phyloP scores from a whole-genome alignment of 2,113 vertebrate species.

The Paramisgurnus dabryanus region DNA sequence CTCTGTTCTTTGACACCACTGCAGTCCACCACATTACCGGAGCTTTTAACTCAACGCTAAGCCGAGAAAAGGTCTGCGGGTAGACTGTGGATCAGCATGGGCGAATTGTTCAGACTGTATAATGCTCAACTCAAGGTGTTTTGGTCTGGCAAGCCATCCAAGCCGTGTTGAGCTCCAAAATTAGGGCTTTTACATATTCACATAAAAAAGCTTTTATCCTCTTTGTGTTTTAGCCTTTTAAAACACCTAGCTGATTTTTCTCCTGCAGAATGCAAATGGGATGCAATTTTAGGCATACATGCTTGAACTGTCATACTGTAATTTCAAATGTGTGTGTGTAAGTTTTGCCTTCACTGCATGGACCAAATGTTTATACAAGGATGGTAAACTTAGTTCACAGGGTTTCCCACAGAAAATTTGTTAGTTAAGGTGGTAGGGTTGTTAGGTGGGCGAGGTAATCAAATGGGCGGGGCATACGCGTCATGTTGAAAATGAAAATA shows the following conservation, averaged over 20 bases:
- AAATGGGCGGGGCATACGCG: too few species aligned
- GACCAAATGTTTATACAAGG: too few species aligned
- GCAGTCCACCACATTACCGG: slow-evolving; percentile 56
- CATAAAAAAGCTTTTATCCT: slow-evolving; percentile 5
- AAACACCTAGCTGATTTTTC: background rate
- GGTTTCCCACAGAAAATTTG: too few species aligned
- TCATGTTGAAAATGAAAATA: too few species aligned
- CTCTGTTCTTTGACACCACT: slow-evolving; percentile 56
- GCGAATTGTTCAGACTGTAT: background rate
- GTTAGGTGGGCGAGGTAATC: too few species aligned
- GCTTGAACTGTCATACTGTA: too few species aligned
- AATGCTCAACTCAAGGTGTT: slow-evolving; percentile 6
- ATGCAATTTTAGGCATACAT: background rate
- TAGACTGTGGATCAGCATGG: slow-evolving; percentile 21
- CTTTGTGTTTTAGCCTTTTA: background rate
- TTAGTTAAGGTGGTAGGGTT: too few species aligned
- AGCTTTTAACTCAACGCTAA: slow-evolving; percentile 24
- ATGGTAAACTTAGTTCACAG: too few species aligned
- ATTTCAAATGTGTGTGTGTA: too few species aligned
- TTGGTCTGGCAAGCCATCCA: background rate
- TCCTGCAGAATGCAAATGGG: background rate
- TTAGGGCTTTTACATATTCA: slow-evolving; percentile 14
- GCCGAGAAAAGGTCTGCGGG: slow-evolving; percentile 19
- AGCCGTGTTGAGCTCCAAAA: background rate
- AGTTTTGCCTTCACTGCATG: too few species aligned